Percentiles rank a stretch among this genome's conserved stretches.
Conservation (phyloP, 2,888 invertebrate species). For the Heliconius ethilla region DNA sequence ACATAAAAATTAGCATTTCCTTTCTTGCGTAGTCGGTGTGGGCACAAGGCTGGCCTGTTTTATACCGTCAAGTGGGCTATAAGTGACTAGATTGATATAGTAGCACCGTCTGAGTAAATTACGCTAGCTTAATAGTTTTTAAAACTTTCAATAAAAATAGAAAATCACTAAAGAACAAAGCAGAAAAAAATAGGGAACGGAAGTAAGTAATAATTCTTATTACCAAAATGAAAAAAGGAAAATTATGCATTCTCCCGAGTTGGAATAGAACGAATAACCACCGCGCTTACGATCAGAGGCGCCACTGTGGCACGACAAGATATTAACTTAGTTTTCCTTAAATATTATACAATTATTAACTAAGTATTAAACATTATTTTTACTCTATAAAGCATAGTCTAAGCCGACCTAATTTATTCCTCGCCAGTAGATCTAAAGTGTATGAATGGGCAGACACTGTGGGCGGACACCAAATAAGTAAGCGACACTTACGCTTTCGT, state of each 20-base stretch:
- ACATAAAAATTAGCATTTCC: constrained; percentile 52
- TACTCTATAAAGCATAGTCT: neutral
- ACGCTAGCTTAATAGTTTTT: neutral
- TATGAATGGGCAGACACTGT: constrained; percentile 37
- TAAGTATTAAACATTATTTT: neutral
- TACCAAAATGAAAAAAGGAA: too few relatives aligned
- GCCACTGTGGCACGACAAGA: too few relatives aligned
- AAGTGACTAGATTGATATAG: constrained; percentile 13
- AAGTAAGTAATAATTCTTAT: neutral
- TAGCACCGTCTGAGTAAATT: neutral
- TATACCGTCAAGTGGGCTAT: constrained; percentile 14
- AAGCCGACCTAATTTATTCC: neutral
- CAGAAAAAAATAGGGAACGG: neutral
- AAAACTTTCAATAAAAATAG: neutral
- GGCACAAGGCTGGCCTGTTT: constrained; percentile 41
- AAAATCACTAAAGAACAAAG: neutral
- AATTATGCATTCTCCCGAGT: too few relatives aligned
- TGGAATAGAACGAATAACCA: too few relatives aligned
- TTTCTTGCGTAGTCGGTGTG: constrained; percentile 45
- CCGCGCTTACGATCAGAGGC: too few relatives aligned
- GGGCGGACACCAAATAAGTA: constrained; percentile 39
- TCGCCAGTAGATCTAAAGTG: constrained; percentile 32
- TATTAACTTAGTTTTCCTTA: neutral
- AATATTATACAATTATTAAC: too few relatives aligned
- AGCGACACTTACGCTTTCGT: constrained; percentile 39